These are phyloP conservation scores for Stenurella melanura DNA, from an alignment of 2,888 invertebrate genomes.

Conservation along the genomic window DNA sequence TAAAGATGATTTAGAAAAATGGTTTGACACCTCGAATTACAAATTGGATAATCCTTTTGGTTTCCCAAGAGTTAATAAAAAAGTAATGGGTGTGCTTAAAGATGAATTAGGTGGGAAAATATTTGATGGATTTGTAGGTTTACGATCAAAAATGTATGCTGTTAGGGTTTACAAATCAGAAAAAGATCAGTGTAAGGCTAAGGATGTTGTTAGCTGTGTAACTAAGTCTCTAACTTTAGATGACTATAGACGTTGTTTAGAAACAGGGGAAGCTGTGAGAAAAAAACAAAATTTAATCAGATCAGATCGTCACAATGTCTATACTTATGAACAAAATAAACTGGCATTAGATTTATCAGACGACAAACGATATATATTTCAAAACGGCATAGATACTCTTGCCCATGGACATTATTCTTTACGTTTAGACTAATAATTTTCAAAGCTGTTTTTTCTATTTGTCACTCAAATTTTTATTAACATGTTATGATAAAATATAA, in stretches of 20 bases:
- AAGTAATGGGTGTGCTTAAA: slow-evolving; percentile 1
- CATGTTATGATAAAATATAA: no score
- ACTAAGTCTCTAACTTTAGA: neutral
- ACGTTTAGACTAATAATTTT: no score
- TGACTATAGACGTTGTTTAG: neutral
- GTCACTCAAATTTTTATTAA: no score
- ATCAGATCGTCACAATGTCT: slow-evolving; percentile 5
- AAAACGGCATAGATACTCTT: neutral
- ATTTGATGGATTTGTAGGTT: slow-evolving; percentile 1
- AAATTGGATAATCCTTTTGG: neutral
- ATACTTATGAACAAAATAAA: slow-evolving; percentile 1
- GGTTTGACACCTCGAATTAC: slow-evolving; percentile 3
- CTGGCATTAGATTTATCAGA: neutral
- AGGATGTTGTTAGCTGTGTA: neutral
- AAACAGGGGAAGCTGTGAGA: slow-evolving; percentile 7
- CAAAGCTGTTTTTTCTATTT: no score
- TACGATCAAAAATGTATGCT: neutral
- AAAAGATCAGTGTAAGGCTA: neutral
- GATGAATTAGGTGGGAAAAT: neutral
- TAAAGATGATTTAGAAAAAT: neutral
- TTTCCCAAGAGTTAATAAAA: slow-evolving; percentile 4
- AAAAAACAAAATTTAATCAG: slow-evolving; percentile 15
- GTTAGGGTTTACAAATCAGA: neutral
- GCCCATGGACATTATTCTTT: no score
- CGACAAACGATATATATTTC: neutral